phyloP scores from a whole-genome alignment of 1,140 invertebrate species.

The Bombus affinis region DNA sequence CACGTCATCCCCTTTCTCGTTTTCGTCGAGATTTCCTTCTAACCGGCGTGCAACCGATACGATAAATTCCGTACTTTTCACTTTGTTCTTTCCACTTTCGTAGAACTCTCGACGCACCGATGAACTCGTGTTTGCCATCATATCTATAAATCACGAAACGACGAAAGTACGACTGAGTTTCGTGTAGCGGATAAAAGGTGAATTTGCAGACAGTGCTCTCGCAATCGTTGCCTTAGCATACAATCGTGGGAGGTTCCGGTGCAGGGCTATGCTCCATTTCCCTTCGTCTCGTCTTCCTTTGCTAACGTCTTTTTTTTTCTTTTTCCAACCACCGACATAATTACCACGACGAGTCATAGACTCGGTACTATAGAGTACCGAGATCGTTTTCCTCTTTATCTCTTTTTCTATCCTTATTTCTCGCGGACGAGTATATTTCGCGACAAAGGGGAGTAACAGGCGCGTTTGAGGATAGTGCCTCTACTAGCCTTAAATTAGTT shows the following conservation, averaged over 20 bases:
- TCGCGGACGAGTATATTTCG: neutral
- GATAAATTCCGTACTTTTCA: neutral
- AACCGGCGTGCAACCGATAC: too few species aligned
- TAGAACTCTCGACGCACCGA: neutral
- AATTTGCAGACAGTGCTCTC: constrained; percentile 52
- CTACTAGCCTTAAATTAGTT: too few species aligned
- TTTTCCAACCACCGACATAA: neutral
- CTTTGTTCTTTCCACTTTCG: neutral
- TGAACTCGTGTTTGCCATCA: neutral
- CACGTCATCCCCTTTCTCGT: neutral
- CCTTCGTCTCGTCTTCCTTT: constrained; percentile 49
- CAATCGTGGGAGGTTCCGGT: constrained; percentile 71
- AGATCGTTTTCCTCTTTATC: too few species aligned
- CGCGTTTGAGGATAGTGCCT: too few species aligned
- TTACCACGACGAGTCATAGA: too few species aligned
- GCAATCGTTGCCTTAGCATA: constrained; percentile 69
- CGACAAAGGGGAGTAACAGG: neutral
- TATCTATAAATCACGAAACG: neutral
- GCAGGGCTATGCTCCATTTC: constrained; percentile 70
- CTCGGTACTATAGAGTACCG: too few species aligned
- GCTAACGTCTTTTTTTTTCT: too few species aligned
- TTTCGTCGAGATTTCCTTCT: neutral
- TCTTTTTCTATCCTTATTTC: too few species aligned
- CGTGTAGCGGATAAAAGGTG: neutral
- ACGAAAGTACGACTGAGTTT: neutral